A percentile compares a stretch with the other conserved stretches of the same genome.
Conservation (phyloP, 2,888 invertebrate species). For the Meandrusa payeni region DNA sequence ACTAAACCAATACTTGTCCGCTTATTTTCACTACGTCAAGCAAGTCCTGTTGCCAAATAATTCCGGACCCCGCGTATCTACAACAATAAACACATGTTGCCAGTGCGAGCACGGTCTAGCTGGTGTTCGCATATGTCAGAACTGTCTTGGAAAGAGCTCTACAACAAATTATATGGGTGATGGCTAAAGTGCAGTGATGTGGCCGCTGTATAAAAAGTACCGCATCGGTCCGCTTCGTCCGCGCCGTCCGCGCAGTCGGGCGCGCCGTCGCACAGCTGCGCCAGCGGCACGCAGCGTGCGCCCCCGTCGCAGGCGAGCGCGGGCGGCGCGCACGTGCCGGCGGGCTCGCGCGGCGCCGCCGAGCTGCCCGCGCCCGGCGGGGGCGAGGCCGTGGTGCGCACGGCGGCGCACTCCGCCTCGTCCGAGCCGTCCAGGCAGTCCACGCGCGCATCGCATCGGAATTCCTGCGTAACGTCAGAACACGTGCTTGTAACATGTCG, state of each 20-base stretch:
- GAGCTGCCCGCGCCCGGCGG: slow-evolving; percentile 21
- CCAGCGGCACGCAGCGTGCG: slow-evolving; percentile 86
- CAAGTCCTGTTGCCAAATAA: too few species aligned
- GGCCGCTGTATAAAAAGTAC: too few species aligned
- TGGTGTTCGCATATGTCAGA: too few species aligned
- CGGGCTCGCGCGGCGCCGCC: slow-evolving; percentile 25
- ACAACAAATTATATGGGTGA: too few species aligned
- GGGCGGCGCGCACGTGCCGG: slow-evolving; percentile 69
- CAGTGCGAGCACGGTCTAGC: too few species aligned
- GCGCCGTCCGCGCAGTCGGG: slow-evolving; percentile 87
- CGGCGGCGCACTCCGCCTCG: slow-evolving; percentile 81
- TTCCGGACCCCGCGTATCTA: too few species aligned
- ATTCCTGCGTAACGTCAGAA: slow-evolving; percentile 69
- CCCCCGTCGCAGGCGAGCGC: slow-evolving; percentile 84
- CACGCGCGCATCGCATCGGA: slow-evolving; percentile 84
- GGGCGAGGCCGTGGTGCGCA: slow-evolving; percentile 19
- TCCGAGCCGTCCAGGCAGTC: slow-evolving; percentile 89
- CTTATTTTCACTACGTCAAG: too few species aligned
- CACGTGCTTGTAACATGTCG: too few species aligned
- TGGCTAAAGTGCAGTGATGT: too few species aligned
- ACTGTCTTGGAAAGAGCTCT: too few species aligned
- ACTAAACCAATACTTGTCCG: too few species aligned
- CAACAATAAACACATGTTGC: too few species aligned
- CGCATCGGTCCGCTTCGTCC: slow-evolving; percentile 89
- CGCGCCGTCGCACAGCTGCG: slow-evolving; percentile 86